These are phyloP conservation scores for Drosophila anceps DNA, from an alignment of 2,888 invertebrate genomes.

Conservation along the genomic window DNA sequence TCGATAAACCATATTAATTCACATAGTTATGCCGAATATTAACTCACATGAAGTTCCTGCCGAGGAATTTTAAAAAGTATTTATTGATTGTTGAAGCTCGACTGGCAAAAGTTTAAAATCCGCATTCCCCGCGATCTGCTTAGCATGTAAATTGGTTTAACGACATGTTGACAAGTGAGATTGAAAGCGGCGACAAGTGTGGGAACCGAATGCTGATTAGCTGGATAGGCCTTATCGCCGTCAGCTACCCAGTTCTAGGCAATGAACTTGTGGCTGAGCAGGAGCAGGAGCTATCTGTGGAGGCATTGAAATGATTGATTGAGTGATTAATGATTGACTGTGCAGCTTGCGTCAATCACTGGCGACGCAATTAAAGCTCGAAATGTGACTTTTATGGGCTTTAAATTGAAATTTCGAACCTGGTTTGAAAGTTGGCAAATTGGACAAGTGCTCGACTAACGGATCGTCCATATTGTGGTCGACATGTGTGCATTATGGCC, in stretches of 20 bases:
- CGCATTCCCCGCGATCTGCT: constrained; percentile 38
- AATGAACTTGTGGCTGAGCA: constrained; percentile 21
- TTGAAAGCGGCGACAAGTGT: constrained; percentile 69
- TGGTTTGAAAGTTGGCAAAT: constrained; percentile 51
- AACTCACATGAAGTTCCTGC: background rate
- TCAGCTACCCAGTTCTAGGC: constrained; percentile 22
- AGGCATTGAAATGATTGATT: constrained; percentile 76
- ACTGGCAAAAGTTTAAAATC: background rate
- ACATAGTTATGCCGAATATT: background rate
- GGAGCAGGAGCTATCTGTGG: constrained; percentile 43
- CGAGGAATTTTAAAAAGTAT: constrained; percentile 3
- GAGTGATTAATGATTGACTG: constrained; percentile 82
- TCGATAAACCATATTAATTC: background rate
- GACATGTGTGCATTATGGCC: constrained; percentile 7
- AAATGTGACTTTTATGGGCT: constrained; percentile 56
- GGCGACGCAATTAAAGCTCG: constrained; percentile 62
- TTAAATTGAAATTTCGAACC: constrained; percentile 56
- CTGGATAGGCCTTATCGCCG: constrained; percentile 41
- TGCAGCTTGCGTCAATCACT: constrained; percentile 42
- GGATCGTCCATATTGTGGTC: constrained; percentile 10
- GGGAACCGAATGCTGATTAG: constrained; percentile 61
- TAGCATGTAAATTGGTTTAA: constrained; percentile 81
- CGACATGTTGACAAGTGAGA: constrained; percentile 83
- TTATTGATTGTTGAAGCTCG: constrained; percentile 2
- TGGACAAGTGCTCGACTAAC: constrained; percentile 40